These are phyloP conservation scores for Trigoniulus corallinus DNA, from an alignment of 1,140 invertebrate genomes.

Conservation along the genomic window DNA sequence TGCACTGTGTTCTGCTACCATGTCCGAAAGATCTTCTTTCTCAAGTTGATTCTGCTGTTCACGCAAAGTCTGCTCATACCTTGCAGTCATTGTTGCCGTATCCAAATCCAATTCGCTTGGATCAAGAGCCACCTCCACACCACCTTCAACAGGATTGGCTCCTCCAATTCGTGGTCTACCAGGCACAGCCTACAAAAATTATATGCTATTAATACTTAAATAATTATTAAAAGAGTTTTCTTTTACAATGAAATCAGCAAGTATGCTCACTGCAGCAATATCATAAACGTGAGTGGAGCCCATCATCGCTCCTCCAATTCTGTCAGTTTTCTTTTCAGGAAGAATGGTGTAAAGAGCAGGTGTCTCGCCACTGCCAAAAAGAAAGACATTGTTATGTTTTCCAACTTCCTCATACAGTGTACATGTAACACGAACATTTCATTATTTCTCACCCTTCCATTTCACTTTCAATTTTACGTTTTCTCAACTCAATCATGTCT, in stretches of 20 bases:
- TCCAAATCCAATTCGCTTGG: conserved; percentile 93
- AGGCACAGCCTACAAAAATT: neutral
- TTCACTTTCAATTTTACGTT: conserved; percentile 91
- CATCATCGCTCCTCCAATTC: conserved; percentile 78
- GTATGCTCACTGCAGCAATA: conserved; percentile 39
- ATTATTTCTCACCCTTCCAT: conserved; percentile 65
- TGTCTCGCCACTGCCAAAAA: conserved; percentile 51
- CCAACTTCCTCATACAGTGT: neutral
- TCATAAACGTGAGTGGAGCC: conserved; percentile 95
- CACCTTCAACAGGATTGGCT: neutral
- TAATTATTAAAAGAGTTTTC: too few species aligned
- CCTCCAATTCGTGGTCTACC: neutral
- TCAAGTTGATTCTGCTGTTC: conserved; percentile 73
- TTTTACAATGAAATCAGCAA: too few species aligned
- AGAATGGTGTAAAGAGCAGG: conserved; percentile 83
- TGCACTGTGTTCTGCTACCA: conserved; percentile 94
- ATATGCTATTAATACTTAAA: too few species aligned
- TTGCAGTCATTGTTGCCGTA: conserved; percentile 84
- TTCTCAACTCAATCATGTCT: conserved; percentile 92
- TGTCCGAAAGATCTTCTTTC: conserved; percentile 92
- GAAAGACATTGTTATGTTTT: conserved; percentile 8
- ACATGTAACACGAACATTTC: conserved; percentile 2
- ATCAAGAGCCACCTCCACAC: conserved; percentile 84
- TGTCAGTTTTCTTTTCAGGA: conserved; percentile 81
- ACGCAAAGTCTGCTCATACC: conserved; percentile 90